A percentile compares a stretch with the other conserved stretches of the same genome.
These are phyloP conservation scores for Orientallactaga bullata DNA, from an alignment of 2,113 vertebrate genomes.

Conservation along the genomic window DNA sequence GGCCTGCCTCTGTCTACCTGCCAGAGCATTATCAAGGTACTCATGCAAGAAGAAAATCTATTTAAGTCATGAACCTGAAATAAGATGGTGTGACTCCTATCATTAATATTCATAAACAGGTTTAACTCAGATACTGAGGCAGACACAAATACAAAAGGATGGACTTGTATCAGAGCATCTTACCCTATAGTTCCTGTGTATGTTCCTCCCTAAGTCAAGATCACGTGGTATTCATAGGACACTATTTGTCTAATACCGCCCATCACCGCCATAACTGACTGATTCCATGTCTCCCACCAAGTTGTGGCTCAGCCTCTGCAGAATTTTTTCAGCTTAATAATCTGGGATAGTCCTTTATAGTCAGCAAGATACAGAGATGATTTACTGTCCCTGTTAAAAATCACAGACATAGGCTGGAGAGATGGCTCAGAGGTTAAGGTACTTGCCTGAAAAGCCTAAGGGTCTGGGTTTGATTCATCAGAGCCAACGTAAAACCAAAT, in stretches of 20 bases:
- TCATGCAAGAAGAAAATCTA: background rate
- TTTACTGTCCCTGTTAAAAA: background rate
- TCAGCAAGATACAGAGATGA: background rate
- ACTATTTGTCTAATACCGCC: background rate
- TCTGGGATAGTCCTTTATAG: background rate
- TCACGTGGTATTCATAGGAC: fast-evolving
- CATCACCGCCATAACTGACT: background rate
- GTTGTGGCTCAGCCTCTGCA: background rate
- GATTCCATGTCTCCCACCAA: background rate
- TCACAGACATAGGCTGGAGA: background rate
- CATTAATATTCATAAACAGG: background rate
- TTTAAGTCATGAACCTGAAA: background rate
- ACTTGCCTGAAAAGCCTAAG: too few species aligned
- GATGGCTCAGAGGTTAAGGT: too few species aligned
- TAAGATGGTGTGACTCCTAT: background rate
- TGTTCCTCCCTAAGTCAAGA: background rate
- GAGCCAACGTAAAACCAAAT: too few species aligned
- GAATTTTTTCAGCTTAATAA: background rate
- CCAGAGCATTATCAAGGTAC: conserved; percentile 99
- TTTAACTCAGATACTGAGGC: background rate
- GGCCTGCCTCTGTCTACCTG: conserved; percentile 98
- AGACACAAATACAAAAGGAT: background rate
- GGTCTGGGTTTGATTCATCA: too few species aligned
- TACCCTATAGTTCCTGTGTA: background rate
- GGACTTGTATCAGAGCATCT: background rate